Evolutionary conservation across 2,113 vertebrate species (phyloP).

Genomic region (Burhinus oedicnemus): DNA sequence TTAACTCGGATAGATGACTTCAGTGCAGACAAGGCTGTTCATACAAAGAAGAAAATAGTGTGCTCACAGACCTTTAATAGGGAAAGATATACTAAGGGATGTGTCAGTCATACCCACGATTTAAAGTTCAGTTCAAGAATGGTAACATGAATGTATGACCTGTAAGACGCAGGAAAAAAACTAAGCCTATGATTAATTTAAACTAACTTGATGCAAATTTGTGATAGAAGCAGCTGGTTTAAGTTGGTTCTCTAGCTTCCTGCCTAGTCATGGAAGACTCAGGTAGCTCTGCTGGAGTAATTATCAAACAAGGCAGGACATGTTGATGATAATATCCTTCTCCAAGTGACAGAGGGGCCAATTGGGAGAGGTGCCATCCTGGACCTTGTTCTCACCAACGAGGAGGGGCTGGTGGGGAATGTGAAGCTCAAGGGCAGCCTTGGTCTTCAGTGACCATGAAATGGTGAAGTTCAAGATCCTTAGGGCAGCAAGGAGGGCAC

Average conservation of each 20-base stretch:
- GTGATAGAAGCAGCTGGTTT: not conserved
- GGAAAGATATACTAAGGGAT: not conserved
- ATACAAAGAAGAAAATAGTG: not conserved
- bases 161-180: not conserved
- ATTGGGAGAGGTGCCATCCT: too few species aligned
- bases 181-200: not conserved
- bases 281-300: not conserved
- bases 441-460: too few species aligned
- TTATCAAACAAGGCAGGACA: not conserved
- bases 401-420: too few species aligned
- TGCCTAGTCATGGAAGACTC: too few species aligned
- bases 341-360: too few species aligned
- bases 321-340: not conserved
- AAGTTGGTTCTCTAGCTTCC: not conserved
- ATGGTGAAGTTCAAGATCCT: too few species aligned
- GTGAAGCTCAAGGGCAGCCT: too few species aligned
- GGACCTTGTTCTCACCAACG: too few species aligned
- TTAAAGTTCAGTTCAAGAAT: not conserved
- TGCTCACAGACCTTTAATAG: not conserved
- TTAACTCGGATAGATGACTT: not conserved
- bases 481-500: too few species aligned
- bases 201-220: not conserved
- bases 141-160: not conserved
- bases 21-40: not conserved
- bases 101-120: not conserved